Percentiles rank a stretch among this genome's conserved stretches.
Evolutionary conservation across 2,888 invertebrate species (phyloP).

Genomic region (Heliconius hortense): DNA sequence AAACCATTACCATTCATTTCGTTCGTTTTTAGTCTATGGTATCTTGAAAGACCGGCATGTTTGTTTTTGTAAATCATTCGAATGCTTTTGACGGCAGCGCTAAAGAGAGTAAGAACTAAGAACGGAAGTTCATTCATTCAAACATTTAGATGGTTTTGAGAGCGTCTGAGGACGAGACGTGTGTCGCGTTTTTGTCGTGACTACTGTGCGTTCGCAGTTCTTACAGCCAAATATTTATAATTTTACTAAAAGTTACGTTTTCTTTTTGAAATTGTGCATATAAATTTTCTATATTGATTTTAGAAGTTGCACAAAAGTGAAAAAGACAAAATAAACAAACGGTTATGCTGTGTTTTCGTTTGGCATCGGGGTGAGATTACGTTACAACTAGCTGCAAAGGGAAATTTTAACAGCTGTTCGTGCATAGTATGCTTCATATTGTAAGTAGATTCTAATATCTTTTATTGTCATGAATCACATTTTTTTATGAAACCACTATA

Average conservation of each 20-base stretch:
- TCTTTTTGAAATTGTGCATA: slow-evolving; percentile 34
- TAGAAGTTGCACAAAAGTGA: slow-evolving; percentile 41
- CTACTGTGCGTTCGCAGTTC: slow-evolving; percentile 77
- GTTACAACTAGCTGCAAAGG: slow-evolving; percentile 52
- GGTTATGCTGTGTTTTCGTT: slow-evolving; percentile 70
- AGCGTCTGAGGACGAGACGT: slow-evolving; percentile 70
- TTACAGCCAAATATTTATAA: slow-evolving; percentile 42
- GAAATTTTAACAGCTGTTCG: slow-evolving; percentile 67
- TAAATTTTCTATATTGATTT: slow-evolving; percentile 28
- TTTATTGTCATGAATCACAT: slow-evolving; percentile 2
- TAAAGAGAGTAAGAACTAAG: slow-evolving; percentile 1
- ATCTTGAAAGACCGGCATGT: slow-evolving; percentile 25
- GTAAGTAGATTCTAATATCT: slow-evolving; percentile 57
- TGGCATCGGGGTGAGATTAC: slow-evolving; percentile 57
- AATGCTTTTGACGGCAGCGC: slow-evolving; percentile 17
- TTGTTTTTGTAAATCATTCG: slow-evolving; percentile 39
- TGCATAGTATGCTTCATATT: slow-evolving; percentile 77
- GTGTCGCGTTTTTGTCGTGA: slow-evolving; percentile 63
- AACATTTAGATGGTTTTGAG: slow-evolving; percentile 50
- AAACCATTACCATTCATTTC: slow-evolving; percentile 5
- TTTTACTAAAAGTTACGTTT: slow-evolving; percentile 28
- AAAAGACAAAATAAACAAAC: slow-evolving; percentile 55
- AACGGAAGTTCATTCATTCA: slow-evolving; percentile 39
- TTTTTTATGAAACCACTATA: not conserved
- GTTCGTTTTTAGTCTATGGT: slow-evolving; percentile 24